Conservation (phyloP, 1,140 invertebrate species). For the Odontomachus brunneus region DNA sequence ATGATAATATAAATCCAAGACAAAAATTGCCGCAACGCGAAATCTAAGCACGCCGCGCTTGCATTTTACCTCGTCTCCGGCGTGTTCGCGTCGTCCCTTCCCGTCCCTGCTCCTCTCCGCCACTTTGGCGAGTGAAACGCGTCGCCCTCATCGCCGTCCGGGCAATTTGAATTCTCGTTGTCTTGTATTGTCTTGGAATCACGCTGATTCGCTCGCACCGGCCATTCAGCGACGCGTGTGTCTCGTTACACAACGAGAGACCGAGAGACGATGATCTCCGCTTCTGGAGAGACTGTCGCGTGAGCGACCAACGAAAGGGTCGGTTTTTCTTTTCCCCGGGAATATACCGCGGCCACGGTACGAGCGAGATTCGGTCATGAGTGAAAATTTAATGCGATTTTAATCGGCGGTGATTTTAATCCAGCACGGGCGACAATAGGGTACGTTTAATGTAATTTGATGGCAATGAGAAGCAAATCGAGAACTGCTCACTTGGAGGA, state of each 20-base stretch:
- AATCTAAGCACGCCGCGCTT: background rate
- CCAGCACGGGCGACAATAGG: constrained; percentile 9
- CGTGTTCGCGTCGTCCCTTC: too few relatives aligned
- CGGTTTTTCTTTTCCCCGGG: constrained; percentile 23
- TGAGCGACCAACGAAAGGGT: constrained; percentile 17
- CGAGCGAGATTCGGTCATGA: constrained; percentile 24
- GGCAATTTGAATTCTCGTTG: background rate
- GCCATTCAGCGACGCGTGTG: background rate
- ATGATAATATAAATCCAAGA: constrained; percentile 19
- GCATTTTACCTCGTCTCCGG: background rate
- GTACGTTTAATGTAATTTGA: background rate
- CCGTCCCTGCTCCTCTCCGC: background rate
- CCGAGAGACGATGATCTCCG: constrained; percentile 3
- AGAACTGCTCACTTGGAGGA: background rate
- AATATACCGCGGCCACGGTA: constrained; percentile 18
- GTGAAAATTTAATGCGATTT: constrained; percentile 60
- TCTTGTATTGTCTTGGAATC: background rate
- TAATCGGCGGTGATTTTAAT: constrained; percentile 29
- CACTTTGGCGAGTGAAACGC: background rate
- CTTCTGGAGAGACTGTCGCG: constrained; percentile 3
- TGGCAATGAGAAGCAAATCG: constrained; percentile 33
- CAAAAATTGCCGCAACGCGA: constrained; percentile 4
- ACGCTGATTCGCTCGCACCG: too few relatives aligned
- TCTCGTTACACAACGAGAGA: constrained; percentile 15
- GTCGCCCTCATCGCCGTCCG: background rate